Evolutionary conservation across 2,888 invertebrate genomes (phyloP), one percentile per base, ranked within the genome.

Genomic region (Acrobasis repandana): DNA sequence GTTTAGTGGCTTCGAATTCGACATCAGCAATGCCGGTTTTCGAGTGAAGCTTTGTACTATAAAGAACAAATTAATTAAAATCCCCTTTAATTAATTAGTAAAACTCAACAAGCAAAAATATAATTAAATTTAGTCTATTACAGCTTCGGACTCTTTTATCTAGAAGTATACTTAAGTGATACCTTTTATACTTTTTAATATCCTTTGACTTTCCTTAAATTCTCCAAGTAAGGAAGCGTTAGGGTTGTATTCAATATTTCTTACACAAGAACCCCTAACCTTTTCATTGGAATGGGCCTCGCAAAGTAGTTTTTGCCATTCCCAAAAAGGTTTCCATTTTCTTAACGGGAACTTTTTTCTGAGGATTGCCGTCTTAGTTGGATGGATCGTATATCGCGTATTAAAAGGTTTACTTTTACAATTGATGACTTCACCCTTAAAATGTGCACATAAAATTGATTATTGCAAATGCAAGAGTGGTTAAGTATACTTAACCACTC

Each of bases 291-390:
- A 60, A 60, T 52, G 33, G 52, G 14, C 46, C 18, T 33, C 16
- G 46, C 46, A 34, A 60, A 60, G 60, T 60, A 60, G 51, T 60
- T 51, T 59, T 59, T 28, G 43, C 43, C 59, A 51, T 59, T 59
- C 11, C 51, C 15, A 51, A 59, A 59, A 58, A 50, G 50, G 28
- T 38, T 38, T n/a, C n/a, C 38, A 43, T 43, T 51, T 34, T 20
- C 38, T 58, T 49, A 58, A 36, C 49, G 38, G 9, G 34, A 20
- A 49, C 49, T 49, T 58, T 58, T 43, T 49, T 36, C 16, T 48
- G 58, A 4, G n/a, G 48, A 58, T 49, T 38, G 36, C 49, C 16
- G 16, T 14, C 36, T 58, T 48, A 18, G 34, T 36, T 48, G 36
- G 18, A 58, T 36, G 48, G 56, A 47, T 57, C 47, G 58, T 38